Evolutionary conservation across 2,797 vertebrate species (phyloP), one percentile per base, ranked within the genome.

Genomic region (Pagetopsis macropterus): DNA sequence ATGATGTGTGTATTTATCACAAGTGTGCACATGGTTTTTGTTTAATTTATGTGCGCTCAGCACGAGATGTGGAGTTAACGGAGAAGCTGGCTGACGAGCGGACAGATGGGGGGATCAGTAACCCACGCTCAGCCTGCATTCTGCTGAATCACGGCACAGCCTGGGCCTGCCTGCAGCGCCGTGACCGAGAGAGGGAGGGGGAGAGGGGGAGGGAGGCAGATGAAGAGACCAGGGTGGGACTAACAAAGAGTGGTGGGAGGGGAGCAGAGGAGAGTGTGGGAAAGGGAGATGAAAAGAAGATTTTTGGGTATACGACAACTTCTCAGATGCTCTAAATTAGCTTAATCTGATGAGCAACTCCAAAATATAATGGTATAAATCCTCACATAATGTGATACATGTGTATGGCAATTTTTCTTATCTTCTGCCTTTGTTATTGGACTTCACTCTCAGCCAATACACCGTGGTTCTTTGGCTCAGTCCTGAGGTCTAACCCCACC

Each of bases 81-180:
- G 79, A 84, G 73, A 69, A 82, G 76, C 84, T 78, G 84, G 69
- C 83, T 79, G 82, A 82, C 54, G 66, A 72, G 79, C 65, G 75
- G 84, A 88, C 83, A 78, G 86, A 85, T 67, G 75, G 79, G 72
- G 27, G 75, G 78, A 72, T 83, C 69, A 49, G 85, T 77, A 87
- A 81, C 84, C 81, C 86, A 87, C 75, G 69, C 88, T 88, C 79
- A 76, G 80, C 75, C 83, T 71, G 84, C 78, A 83, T 90, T 92
- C 82, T 90, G 90, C 89, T 92, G 89, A 92, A 91, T 92, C 90
- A 92, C 86, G 84, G 81, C 82, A 84, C 75, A 84, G 88, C 82
- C 81, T 81, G 78, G 62, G 81, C 80, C 70, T 75, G 74, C 74
- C 78, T 83, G 80, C 81, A 82, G 79, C 31, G 43, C 58, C 9